These are phyloP conservation scores for Heliconius congener DNA, from an alignment of 1,140 invertebrate genomes.

Conservation along the genomic window DNA sequence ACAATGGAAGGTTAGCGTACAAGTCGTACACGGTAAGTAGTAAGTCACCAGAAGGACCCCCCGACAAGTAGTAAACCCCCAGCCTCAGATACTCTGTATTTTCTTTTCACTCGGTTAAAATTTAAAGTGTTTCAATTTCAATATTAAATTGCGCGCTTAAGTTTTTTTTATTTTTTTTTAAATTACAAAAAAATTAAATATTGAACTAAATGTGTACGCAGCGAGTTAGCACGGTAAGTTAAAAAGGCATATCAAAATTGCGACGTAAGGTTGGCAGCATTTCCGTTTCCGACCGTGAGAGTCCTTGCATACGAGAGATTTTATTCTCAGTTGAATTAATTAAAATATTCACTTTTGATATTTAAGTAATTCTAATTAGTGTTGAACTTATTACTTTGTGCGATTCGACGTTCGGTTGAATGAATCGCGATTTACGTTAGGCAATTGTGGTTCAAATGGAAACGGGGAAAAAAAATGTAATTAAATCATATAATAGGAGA, in stretches of 20 bases:
- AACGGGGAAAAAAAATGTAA: conserved; percentile 37
- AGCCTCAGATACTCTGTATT: conserved; percentile 51
- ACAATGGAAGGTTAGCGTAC: conserved; percentile 65
- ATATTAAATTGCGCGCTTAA: conserved; percentile 68
- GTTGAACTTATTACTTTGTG: conserved; percentile 47
- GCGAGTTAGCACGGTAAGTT: conserved; percentile 70
- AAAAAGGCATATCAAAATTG: conserved; percentile 79
- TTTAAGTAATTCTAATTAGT: conserved; percentile 51
- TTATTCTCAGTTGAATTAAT: conserved; percentile 71
- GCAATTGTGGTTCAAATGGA: conserved; percentile 35
- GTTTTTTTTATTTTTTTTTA: conserved; percentile 46
- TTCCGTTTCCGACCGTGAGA: conserved; percentile 71
- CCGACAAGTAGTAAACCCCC: conserved; percentile 27
- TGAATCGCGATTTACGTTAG: conserved; percentile 38
- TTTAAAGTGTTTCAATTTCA: conserved; percentile 64
- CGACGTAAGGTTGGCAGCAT: conserved; percentile 77
- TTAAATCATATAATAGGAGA: conserved; percentile 39
- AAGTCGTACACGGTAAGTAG: conserved; percentile 37
- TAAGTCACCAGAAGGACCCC: neutral
- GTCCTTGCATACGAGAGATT: conserved; percentile 73
- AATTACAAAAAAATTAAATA: conserved; percentile 73
- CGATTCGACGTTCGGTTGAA: conserved; percentile 45
- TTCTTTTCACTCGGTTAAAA: conserved; percentile 62
- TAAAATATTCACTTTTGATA: conserved; percentile 58
- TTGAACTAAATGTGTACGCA: conserved; percentile 68